Base-by-base conservation (phyloP, 2,888 invertebrate genomes). In the Julus scandinavius region DNA sequence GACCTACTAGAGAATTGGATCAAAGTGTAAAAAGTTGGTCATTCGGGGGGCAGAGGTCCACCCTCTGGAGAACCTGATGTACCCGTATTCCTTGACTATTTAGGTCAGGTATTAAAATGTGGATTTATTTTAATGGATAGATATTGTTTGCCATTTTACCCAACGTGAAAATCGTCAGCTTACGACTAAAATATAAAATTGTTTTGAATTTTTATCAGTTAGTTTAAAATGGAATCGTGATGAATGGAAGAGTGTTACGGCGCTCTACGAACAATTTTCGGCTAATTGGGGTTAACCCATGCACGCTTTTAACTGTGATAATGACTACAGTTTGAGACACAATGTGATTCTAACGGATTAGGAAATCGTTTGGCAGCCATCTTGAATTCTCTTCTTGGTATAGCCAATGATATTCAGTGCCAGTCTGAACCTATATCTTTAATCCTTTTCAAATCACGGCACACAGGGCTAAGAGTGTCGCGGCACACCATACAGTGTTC, bases 1-100 rank as follows among this genome's bases (percentile, higher is more conserved):
- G 58, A 58, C 58, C 58, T 58, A 58, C 58, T 15, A n/a, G 63
- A 63, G 63, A 63, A 63, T 5, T 63, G 63, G 63, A 63, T 63
- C 63, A 63, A 63, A 63, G 63, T 63, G 63, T 63, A 63, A 63
- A 49, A 63, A 63, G 63, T 63, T 63, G 63, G 63, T 63, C n/a
- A 20, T 63, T 63, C 1, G 15, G 63, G 29, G 63, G 63, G 63
- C 63, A n/a, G 63, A 63, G 63, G 63, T 63, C 63, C 63, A 63
- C 63, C 63, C 63, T 63, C 63, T 15, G 0, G 9, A 63, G 63
- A 63, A 63, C 63, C 20, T 63, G 63, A 63, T 63, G 63, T n/a
- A 63, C n/a, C 63, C 63, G 5, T 20, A n/a, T 20, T 63, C 63
- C 20, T 63, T n/a, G 63, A n/a, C 63, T 63, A 63, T 63, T 63